Evolutionary conservation across 2,888 invertebrate genomes (phyloP).

Genomic region (Drosophila paracracens): DNA sequence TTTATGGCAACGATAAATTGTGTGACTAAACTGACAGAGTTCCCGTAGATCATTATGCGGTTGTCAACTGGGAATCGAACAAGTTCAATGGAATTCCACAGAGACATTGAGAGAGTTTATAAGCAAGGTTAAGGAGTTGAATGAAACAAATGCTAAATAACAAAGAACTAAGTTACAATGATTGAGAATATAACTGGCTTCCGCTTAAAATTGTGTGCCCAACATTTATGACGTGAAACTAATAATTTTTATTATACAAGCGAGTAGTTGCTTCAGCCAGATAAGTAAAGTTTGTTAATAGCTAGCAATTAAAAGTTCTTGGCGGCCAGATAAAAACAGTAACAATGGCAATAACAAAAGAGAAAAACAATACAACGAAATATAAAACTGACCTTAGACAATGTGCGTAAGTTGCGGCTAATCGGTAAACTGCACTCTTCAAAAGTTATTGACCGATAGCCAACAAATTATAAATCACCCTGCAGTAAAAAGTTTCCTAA

Average conservation of each 20-base stretch:
- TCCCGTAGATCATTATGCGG: slow-evolving; percentile 16
- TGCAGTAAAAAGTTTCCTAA: slow-evolving; percentile 21
- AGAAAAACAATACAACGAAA: slow-evolving; percentile 3
- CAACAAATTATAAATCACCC: slow-evolving; percentile 32
- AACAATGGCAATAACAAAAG: slow-evolving; percentile 9
- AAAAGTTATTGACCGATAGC: slow-evolving; percentile 43
- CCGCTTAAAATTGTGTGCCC: background rate
- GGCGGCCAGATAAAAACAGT: slow-evolving; percentile 35
- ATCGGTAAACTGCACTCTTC: slow-evolving; percentile 25
- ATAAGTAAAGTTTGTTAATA: slow-evolving; percentile 53
- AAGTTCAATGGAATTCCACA: slow-evolving; percentile 45
- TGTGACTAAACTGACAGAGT: slow-evolving; percentile 29
- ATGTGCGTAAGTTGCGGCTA: slow-evolving; percentile 18
- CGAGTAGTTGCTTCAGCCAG: slow-evolving; percentile 27
- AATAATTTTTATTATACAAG: background rate
- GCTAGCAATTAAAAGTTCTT: slow-evolving; percentile 45
- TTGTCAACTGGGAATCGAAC: slow-evolving; percentile 40
- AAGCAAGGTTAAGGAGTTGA: slow-evolving; percentile 8
- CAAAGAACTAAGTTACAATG: background rate
- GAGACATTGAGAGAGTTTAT: slow-evolving; percentile 31
- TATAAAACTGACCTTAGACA: slow-evolving; percentile 70
- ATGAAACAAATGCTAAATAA: background rate
- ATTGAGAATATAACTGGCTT: background rate
- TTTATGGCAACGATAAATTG: slow-evolving; percentile 2
- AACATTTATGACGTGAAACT: background rate